phyloP scores from a whole-genome alignment of 2,797 vertebrate genomes.

The Galagoides demidoff region DNA sequence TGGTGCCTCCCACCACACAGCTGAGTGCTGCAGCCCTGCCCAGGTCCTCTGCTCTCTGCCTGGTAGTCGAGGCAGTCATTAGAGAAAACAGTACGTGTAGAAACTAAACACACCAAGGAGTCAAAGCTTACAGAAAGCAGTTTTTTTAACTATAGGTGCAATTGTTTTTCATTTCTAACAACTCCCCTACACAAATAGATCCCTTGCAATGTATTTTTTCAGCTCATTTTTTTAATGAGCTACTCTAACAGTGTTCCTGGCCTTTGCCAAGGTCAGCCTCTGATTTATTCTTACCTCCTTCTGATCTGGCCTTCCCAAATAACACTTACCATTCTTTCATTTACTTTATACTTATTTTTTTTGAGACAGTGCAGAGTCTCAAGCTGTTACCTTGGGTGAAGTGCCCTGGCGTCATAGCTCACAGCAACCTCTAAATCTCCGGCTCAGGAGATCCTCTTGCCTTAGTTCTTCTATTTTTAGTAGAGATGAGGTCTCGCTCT shows the following conservation, averaged over 20 bases:
- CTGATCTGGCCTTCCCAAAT: not conserved
- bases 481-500: no score
- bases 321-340: not conserved
- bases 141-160: not conserved
- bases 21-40: not conserved
- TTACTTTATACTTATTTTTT: not conserved
- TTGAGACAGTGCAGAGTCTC: no score
- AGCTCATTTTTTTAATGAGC: not conserved
- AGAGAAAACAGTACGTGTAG: not conserved
- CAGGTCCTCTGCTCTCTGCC: not conserved
- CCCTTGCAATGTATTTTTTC: no score
- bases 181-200: not conserved
- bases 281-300: not conserved
- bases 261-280: not conserved
- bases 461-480: no score
- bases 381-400: no score
- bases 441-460: no score
- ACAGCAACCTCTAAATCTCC: no score
- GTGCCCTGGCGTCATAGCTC: no score
- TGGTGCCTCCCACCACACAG: not conserved
- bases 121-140: not conserved
- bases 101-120: not conserved
- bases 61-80: not conserved
- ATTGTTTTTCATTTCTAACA: not conserved
- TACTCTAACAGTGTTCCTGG: not conserved